phyloP scores from a whole-genome alignment of 2,113 vertebrate genomes.

The Aix galericulata region DNA sequence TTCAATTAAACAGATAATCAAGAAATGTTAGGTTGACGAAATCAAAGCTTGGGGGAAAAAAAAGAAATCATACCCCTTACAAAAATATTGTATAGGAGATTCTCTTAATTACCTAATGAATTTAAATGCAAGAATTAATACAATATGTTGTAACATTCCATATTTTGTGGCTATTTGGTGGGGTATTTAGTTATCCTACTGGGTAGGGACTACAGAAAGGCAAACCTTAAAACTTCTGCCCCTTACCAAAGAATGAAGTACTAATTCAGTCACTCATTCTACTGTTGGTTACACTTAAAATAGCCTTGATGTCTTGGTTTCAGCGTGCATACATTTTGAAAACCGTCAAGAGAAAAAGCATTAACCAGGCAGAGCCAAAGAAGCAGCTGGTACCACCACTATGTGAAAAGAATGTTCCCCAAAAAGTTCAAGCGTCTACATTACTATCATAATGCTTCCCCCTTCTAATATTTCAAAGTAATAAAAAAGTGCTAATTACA shows the following conservation, averaged over 20 bases:
- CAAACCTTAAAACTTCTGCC: background rate
- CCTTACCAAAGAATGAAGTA: slow-evolving; percentile 18
- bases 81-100: background rate
- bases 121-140: background rate
- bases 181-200: background rate
- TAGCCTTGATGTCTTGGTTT: slow-evolving; percentile 59
- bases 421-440: slow-evolving; percentile 78
- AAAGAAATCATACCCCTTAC: background rate
- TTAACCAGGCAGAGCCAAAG: slow-evolving; percentile 57
- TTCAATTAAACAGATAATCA: background rate
- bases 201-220: background rate
- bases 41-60: background rate
- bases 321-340: slow-evolving; percentile 42
- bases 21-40: background rate
- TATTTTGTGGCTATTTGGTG: background rate
- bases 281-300: slow-evolving; percentile 53
- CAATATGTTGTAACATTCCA: background rate
- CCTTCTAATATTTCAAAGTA: slow-evolving; percentile 80
- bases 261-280: slow-evolving; percentile 56
- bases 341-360: slow-evolving; percentile 50
- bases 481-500: slow-evolving; percentile 74
- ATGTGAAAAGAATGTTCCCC: slow-evolving; percentile 71
- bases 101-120: background rate
- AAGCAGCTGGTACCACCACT: slow-evolving; percentile 71
- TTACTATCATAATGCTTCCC: slow-evolving; percentile 58